phyloP scores from a whole-genome alignment of 2,797 vertebrate genomes.

The Podargus strigoides region DNA sequence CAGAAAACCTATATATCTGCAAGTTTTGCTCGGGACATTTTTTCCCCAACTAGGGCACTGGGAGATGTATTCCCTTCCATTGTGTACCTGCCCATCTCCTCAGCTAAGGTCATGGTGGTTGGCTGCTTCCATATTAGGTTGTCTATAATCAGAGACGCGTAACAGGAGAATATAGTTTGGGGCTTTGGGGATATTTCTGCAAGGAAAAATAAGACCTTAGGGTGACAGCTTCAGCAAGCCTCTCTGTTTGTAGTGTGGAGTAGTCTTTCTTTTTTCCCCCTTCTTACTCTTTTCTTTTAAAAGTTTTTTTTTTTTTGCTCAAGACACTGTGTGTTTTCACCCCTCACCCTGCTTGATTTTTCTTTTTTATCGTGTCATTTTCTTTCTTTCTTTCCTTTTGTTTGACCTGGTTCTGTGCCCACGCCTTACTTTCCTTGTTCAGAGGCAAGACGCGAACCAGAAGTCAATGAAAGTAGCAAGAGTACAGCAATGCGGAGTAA shows the following conservation, averaged over 20 bases:
- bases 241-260: neutral
- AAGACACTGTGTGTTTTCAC: too few species aligned
- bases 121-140: neutral
- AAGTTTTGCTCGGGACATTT: neutral
- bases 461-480: neutral
- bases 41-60: neutral
- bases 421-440: neutral
- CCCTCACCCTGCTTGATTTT: accelerated
- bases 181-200: neutral
- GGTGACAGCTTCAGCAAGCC: neutral
- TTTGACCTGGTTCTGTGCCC: neutral
- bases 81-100: neutral
- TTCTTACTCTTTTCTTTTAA: neutral
- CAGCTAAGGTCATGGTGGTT: neutral
- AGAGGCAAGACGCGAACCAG: neutral
- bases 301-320: neutral
- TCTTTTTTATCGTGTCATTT: neutral
- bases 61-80: neutral
- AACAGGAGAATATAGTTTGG: neutral
- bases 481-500: neutral
- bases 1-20: neutral
- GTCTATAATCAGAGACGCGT: neutral
- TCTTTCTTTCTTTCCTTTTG: neutral
- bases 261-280: neutral
- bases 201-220: neutral